phyloP scores from a whole-genome alignment of 2,797 vertebrate genomes.

The Champsocephalus esox region DNA sequence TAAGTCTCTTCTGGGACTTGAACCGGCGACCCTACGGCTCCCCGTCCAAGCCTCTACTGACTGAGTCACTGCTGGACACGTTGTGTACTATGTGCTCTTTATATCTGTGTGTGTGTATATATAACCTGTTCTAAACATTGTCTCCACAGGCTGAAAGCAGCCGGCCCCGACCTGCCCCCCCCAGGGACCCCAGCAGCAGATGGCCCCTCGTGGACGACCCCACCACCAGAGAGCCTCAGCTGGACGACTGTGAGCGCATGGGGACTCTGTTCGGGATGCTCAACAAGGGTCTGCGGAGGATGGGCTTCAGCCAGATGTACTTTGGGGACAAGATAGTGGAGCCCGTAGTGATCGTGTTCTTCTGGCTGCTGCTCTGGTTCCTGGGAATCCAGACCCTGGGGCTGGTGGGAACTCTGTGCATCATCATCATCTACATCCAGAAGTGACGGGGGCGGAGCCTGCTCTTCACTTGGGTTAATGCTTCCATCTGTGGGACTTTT shows the following conservation, averaged over 20 bases:
- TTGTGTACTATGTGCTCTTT: no score
- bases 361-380: slow-evolving; percentile 97
- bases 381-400: slow-evolving; percentile 95
- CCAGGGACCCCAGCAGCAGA: neutral
- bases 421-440: slow-evolving; percentile 97
- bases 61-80: no score
- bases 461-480: slow-evolving; percentile 24
- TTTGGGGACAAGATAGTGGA: slow-evolving; percentile 96
- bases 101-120: no score
- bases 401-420: slow-evolving; percentile 94
- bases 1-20: no score
- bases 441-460: slow-evolving; percentile 76
- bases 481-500: slow-evolving; percentile 4
- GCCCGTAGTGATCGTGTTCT: slow-evolving; percentile 93
- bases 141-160: slow-evolving; percentile 47
- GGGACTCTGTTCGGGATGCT: slow-evolving; percentile 96
- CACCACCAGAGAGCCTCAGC: slow-evolving; percentile 65
- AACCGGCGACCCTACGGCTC: no score
- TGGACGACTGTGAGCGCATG: slow-evolving; percentile 94
- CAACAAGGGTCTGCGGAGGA: slow-evolving; percentile 92
- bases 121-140: neutral
- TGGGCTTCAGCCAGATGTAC: slow-evolving; percentile 95
- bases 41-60: no score
- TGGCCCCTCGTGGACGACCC: slow-evolving; percentile 50
- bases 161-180: slow-evolving; percentile 10